Evolutionary conservation across 2,113 vertebrate genomes (phyloP), one percentile per base, ranked within the genome.

Genomic region (Engystomops pustulosus): DNA sequence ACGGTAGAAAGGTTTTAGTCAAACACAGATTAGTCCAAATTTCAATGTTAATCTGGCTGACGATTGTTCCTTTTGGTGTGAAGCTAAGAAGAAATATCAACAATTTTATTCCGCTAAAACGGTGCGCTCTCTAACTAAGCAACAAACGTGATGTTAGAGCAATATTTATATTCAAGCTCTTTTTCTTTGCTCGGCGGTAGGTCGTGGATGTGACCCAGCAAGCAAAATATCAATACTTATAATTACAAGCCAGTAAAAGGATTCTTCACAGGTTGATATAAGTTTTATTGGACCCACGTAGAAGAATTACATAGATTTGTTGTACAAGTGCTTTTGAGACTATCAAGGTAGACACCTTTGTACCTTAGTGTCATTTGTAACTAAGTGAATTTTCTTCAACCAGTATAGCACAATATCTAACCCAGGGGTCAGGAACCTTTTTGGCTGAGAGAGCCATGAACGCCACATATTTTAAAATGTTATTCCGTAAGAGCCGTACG

Each of bases 11-110:
- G 91, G 87, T 90, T 92, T 88, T 87, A 89, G 86, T 85, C 86
- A 90, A 90, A 91, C 86, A 72, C 88, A 89, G 90, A 90, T 88
- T 86, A 92, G 85, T 71, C 88, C 83, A 80, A 90, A 89, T 91
- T 93, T 87, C 86, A 70, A 83, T 83, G 87, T 87, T 65, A 83
- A 83, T 83, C 81, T 83, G 60, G 70, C 32, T 44, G 55, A 25
- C 53, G 60, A 83, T 62, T 83, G 71, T 72, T 74, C 58, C 25
- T 58, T 75, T 75, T 83, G 41, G 68, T 72, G 36, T 62, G 65
- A 69, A 69, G 30, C 75, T 86, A 27, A 2, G 32, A 82, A 87
- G 86, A 79, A 86, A 79, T 70, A 77, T 83, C 80, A 51, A 82
- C 78, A 79, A 36, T 74, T 62, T 75, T 81, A 86, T 71, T 60